Base-by-base conservation (phyloP, 2,113 vertebrate genomes). In the Paramisgurnus dabryanus region DNA sequence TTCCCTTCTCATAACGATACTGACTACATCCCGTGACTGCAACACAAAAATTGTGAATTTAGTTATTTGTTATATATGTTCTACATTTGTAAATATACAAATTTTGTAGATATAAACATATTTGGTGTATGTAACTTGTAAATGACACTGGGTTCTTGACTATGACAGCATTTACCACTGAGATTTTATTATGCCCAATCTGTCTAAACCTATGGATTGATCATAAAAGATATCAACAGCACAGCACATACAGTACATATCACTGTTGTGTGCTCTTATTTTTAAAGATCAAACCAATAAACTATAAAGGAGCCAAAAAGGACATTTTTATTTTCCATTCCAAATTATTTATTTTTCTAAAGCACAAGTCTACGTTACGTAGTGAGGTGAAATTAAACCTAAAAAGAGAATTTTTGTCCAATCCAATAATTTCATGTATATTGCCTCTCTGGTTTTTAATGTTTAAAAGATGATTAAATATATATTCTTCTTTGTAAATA, bases 81-180 rank as follows among this genome's bases (percentile, higher is more conserved):
- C 41, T 87, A 18, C 64, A 40, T 67, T 43, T 82, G 69, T 80
- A 76, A 67, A 84, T 78, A 76, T 79, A 27, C 57, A 67, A 70
- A 53, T 72, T 10, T 12, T 80, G 43, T 81, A 22, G 50, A 57
- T 80, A 67, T 79, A 60, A 80, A 82, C 87, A 83, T 80, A 86
- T 85, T 85, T 84, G 74, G 68, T 75, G 61, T 41, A 80, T 72
- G 41, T 66, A 87, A 83, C 86, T 58, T 83, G 86, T 82, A 83
- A 80, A 87, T 80, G 63, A 40, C 45, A 67, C 47, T 67, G 57
- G 69, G 34, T 78, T 74, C 49, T 57, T 63, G 17, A 13, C 58
- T 39, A 74, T 57, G 67, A 77, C 66, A 58, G 65, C 13, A 60
- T 72, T 71, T 70, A 61, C 41, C 22, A 18, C 69, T 66, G 34